phyloP scores from a whole-genome alignment of 1,140 invertebrate species.

The Heliconius eleuchia region DNA sequence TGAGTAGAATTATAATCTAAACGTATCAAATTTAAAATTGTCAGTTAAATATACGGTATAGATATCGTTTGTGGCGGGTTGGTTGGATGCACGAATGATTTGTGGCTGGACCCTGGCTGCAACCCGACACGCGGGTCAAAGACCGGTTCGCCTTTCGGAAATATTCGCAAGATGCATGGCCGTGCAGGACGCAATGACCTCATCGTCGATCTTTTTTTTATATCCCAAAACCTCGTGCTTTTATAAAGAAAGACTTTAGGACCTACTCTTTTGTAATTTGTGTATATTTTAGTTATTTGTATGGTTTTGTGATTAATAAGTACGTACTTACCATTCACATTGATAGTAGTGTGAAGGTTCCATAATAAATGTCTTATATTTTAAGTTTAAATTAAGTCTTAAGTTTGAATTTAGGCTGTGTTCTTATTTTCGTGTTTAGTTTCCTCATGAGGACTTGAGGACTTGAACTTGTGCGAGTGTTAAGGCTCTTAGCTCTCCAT shows the following conservation, averaged over 20 bases:
- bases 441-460: too few species aligned
- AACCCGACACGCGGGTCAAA: constrained; percentile 68
- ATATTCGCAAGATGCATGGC: constrained; percentile 57
- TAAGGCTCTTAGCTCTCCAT: too few species aligned
- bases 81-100: constrained; percentile 61
- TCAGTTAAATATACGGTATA: constrained; percentile 12
- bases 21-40: not conserved
- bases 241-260: not conserved
- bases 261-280: not conserved
- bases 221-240: not conserved
- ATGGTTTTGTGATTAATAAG: not conserved
- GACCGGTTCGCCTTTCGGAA: constrained; percentile 75
- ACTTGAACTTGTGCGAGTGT: too few species aligned
- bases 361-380: not conserved
- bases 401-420: too few species aligned
- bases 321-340: not conserved
- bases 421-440: too few species aligned
- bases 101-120: constrained; percentile 55
- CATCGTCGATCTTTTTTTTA: constrained; percentile 43
- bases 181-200: constrained; percentile 57
- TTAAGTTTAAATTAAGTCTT: too few species aligned
- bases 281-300: not conserved
- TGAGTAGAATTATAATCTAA: not conserved
- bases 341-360: not conserved
- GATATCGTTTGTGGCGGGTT: constrained; percentile 31